Percentiles rank a stretch among this genome's conserved stretches.
These are phyloP conservation scores for Apantesis nais DNA, from an alignment of 2,888 invertebrate species.

Conservation along the genomic window DNA sequence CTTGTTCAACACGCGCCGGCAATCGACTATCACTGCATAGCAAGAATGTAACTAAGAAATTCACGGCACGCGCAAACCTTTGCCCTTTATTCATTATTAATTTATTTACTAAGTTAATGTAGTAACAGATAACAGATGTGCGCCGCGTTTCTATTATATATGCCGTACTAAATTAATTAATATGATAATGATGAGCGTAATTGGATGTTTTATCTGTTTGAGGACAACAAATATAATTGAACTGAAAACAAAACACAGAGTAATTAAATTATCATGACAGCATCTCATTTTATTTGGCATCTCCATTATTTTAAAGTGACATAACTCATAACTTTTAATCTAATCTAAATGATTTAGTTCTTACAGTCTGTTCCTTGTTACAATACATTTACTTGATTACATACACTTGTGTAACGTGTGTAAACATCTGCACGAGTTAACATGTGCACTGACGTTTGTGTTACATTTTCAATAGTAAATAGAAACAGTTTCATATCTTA, in stretches of 20 bases:
- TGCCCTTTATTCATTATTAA: slow-evolving; percentile 76
- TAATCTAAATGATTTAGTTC: not conserved
- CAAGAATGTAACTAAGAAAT: slow-evolving; percentile 55
- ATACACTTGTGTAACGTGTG: slow-evolving; percentile 27
- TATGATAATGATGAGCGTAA: slow-evolving; percentile 63
- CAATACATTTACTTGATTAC: slow-evolving; percentile 28
- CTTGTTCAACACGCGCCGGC: slow-evolving; percentile 54
- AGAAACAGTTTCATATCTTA: slow-evolving; percentile 11
- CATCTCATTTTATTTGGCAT: not conserved
- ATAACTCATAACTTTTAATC: not conserved
- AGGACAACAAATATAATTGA: slow-evolving; percentile 5
- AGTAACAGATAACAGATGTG: slow-evolving; percentile 68
- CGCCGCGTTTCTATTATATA: slow-evolving; percentile 72
- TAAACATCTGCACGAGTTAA: slow-evolving; percentile 30
- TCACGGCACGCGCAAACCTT: slow-evolving; percentile 80
- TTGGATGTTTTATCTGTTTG: slow-evolving; percentile 44
- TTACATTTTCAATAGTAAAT: slow-evolving; percentile 18
- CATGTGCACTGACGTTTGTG: slow-evolving; percentile 39
- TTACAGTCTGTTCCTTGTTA: slow-evolving; percentile 17
- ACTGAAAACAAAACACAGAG: slow-evolving; percentile 16
- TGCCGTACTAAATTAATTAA: slow-evolving; percentile 68
- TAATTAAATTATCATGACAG: not conserved
- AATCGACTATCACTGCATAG: slow-evolving; percentile 58
- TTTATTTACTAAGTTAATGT: slow-evolving; percentile 76
- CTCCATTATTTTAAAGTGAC: not conserved